Evolutionary conservation across 2,888 invertebrate species (phyloP), one percentile per base, ranked within the genome.

Genomic region (Pristionchus japonicus): DNA sequence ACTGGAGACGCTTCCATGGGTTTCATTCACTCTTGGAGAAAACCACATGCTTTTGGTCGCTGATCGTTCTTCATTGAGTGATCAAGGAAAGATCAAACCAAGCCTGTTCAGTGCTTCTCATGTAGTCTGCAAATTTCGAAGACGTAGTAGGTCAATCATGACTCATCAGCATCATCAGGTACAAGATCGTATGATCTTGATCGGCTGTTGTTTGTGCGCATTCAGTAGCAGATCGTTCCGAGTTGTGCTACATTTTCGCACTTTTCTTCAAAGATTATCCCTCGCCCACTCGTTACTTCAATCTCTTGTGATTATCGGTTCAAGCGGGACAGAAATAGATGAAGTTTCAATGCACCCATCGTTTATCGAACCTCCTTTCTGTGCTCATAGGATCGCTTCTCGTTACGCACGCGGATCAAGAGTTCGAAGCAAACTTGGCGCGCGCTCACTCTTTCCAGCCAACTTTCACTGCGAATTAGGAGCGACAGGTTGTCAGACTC

Each of bases 381-480:
- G 7, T 43, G n/a, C n/a, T n/a, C n/a, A n/a, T 49, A 52, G 23
- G 52, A 1, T n/a, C 57, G 23, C n/a, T 6, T 57, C 23, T 52
- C 11, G 6, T 40, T 37, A 37, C 37, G 70, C 70, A 37, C 37
- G 15, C 23, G 31, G 70, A 70, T 70, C 37, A 70, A 37, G 70
- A 37, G 70, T 70, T 70, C 70, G 70, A 9, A 27, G 31, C 6
- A 37, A 70, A 70, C 15, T 37, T 23, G 37, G 70, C 34, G 70
- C 64, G 64, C 64, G 34, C 31, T n/a, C n/a, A 37, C 37, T 57
- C 57, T 57, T 57, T 17, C 52, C 52, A 11, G 20, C 57, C 20
- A 37, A 70, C 70, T 70, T 70, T 70, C 70, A 70, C 70, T 70
- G 70, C 70, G 70, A 70, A 70, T 70, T 70, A 70, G 70, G 70